Conservation (phyloP, 2,113 vertebrate genomes). For the Circaetus gallicus region DNA sequence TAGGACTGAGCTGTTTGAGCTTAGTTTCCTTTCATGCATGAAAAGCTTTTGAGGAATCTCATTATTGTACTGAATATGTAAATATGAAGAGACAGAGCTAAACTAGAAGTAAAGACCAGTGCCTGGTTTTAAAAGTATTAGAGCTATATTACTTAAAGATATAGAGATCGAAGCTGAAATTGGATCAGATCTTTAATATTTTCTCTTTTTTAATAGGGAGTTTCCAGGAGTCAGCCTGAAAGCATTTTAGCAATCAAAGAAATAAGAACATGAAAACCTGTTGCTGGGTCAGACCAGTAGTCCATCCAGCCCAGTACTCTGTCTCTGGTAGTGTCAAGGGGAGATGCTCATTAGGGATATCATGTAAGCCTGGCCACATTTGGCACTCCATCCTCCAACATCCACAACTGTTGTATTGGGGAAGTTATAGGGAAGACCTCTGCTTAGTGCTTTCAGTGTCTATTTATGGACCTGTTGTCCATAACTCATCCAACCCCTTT, state of each 20-base stretch:
- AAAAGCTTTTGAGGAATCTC: constrained; percentile 34
- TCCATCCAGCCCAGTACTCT: neutral
- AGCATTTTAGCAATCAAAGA: neutral
- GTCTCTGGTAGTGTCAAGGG: neutral
- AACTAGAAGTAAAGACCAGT: neutral
- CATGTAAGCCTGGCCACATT: neutral
- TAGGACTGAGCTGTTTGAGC: neutral
- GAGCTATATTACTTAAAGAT: neutral
- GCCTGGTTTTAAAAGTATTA: neutral
- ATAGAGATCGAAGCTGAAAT: neutral
- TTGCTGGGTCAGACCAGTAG: neutral
- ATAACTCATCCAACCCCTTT: neutral
- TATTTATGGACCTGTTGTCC: neutral
- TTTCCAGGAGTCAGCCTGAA: neutral
- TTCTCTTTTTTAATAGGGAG: neutral
- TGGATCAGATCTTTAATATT: neutral
- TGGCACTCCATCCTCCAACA: neutral
- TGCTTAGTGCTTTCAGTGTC: neutral
- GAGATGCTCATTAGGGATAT: rapidly evolving
- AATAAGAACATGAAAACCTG: neutral
- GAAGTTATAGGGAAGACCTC: neutral
- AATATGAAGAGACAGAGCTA: neutral
- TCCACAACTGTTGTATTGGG: neutral
- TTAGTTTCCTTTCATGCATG: constrained; percentile 35
- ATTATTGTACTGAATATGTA: constrained; percentile 15